Evolutionary conservation across 2,113 vertebrate genomes (phyloP).

Genomic region (Heterocephalus glaber): DNA sequence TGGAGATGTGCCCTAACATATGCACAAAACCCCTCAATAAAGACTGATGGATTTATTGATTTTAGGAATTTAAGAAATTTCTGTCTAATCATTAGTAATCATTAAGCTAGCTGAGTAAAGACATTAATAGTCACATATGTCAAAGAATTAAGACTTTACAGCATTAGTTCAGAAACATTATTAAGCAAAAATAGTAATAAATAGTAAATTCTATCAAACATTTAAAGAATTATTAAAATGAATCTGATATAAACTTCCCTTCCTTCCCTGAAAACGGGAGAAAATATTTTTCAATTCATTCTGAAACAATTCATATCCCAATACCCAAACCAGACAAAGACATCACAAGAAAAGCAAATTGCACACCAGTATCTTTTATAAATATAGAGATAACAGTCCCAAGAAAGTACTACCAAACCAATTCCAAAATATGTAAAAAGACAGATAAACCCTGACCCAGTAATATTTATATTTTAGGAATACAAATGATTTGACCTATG

Average conservation of each 20-base stretch:
- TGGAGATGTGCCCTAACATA: not conserved
- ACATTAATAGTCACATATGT: not conserved
- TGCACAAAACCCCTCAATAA: not conserved
- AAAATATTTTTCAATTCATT: not conserved
- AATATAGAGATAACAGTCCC: not conserved
- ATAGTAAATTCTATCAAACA: not conserved
- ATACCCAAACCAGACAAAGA: not conserved
- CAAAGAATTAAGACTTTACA: not conserved
- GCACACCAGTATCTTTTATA: not conserved
- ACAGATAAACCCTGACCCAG: not conserved
- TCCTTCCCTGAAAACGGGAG: fast-evolving
- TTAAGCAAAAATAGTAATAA: not conserved
- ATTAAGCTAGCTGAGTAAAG: not conserved
- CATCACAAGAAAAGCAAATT: not conserved
- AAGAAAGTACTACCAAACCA: not conserved
- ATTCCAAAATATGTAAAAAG: not conserved
- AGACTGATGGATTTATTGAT: not conserved
- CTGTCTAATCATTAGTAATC: not conserved
- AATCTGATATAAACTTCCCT: not conserved
- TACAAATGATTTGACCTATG: not conserved
- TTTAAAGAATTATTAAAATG: not conserved
- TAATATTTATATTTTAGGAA: not conserved
- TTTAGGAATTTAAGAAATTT: not conserved
- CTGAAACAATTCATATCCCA: not conserved
- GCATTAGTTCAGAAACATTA: not conserved